Evolutionary conservation across 2,888 invertebrate genomes (phyloP).

Genomic region (Copidosoma aretas): DNA sequence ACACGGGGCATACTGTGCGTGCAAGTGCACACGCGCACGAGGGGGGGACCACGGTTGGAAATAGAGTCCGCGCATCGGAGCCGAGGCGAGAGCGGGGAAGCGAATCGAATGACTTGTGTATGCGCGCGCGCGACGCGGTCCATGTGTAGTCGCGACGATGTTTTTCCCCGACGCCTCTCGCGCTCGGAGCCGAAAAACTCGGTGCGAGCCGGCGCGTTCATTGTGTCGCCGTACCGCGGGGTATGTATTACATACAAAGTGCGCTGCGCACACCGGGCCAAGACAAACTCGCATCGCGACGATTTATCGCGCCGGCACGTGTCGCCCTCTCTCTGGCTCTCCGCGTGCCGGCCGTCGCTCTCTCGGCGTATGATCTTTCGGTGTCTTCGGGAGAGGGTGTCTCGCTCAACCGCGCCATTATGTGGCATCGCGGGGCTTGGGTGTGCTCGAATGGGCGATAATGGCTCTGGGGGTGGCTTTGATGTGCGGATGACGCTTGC

Average conservation of each 20-base stretch:
- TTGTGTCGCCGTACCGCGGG: constrained; percentile 3
- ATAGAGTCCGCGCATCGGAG: constrained; percentile 50
- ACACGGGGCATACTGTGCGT: background rate
- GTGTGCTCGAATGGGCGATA: background rate
- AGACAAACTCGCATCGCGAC: constrained; percentile 57
- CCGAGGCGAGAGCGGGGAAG: constrained; percentile 58
- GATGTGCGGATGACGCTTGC: background rate
- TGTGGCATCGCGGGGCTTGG: background rate
- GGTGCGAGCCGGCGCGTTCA: constrained; percentile 6
- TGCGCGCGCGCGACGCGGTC: constrained; percentile 57
- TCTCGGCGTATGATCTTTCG: constrained; percentile 16
- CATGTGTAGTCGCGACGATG: constrained; percentile 61
- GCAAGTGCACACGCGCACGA: no score
- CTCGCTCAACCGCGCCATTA: background rate
- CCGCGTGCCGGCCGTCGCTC: background rate
- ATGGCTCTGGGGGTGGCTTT: background rate
- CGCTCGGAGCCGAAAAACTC: constrained; percentile 18
- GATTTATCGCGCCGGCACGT: constrained; percentile 62
- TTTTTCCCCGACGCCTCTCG: constrained; percentile 52
- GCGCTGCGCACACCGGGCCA: constrained; percentile 46
- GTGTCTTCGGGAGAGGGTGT: background rate
- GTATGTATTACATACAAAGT: constrained; percentile 7
- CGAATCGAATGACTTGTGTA: constrained; percentile 57
- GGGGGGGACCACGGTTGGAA: constrained; percentile 37
- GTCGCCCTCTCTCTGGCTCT: constrained; percentile 40